phyloP scores from a whole-genome alignment of 1,140 invertebrate genomes.

The Manduca sexta region DNA sequence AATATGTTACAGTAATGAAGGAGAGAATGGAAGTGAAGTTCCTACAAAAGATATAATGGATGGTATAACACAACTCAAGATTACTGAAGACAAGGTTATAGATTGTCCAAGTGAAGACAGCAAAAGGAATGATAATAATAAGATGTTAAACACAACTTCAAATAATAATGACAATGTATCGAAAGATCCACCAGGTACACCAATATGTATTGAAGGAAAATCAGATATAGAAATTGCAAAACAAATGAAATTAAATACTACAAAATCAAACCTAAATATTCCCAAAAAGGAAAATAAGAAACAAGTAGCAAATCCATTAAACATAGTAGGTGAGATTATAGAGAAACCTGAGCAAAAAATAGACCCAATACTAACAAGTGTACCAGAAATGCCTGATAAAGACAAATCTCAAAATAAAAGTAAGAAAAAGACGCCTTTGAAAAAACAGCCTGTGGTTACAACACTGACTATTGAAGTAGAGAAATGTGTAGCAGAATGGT shows the following conservation, averaged over 20 bases:
- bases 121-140: too few species aligned
- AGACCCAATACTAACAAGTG: conserved; percentile 45
- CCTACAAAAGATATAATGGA: neutral
- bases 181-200: too few species aligned
- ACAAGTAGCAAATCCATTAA: conserved; percentile 34
- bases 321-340: conserved; percentile 60
- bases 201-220: too few species aligned
- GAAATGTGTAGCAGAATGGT: conserved; percentile 75
- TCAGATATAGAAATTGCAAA: too few species aligned
- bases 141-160: too few species aligned
- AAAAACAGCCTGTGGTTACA: conserved; percentile 44
- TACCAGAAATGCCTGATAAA: conserved; percentile 6
- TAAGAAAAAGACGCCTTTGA: conserved; percentile 28
- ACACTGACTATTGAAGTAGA: conserved; percentile 64
- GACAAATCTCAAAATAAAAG: neutral
- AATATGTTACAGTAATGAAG: too few species aligned
- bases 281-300: conserved; percentile 17
- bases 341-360: conserved; percentile 54
- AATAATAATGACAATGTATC: too few species aligned
- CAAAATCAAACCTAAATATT: too few species aligned
- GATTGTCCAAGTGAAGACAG: too few species aligned
- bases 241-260: too few species aligned
- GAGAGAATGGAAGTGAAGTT: neutral
- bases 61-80: neutral
- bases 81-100: too few species aligned